Evolutionary conservation across 53 echinoderm and acorn worm species (phyloP).

Genomic region (Apostichopus leukothele): DNA sequence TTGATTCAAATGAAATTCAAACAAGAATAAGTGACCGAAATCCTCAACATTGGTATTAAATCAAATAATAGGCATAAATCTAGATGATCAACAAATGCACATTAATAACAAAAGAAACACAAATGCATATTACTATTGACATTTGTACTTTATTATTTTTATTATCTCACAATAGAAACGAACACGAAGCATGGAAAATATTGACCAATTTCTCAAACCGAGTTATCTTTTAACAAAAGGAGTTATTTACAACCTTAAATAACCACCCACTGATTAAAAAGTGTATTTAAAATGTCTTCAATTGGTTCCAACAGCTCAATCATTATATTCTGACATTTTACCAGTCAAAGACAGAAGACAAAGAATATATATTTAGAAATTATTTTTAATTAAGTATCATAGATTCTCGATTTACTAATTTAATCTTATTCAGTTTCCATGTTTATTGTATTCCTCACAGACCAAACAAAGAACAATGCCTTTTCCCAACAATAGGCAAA

Average conservation of each 20-base stretch:
- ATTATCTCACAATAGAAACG: slow-evolving; percentile 29
- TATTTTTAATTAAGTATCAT: not conserved
- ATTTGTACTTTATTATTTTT: not conserved
- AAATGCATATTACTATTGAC: not conserved
- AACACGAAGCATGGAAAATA: not conserved
- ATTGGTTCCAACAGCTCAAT: not conserved
- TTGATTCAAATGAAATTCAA: too few relatives aligned
- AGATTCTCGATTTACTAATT: not conserved
- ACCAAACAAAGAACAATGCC: not conserved
- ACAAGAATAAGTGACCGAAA: too few relatives aligned
- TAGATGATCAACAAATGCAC: too few relatives aligned
- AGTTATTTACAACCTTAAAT: too few relatives aligned
- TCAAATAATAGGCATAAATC: too few relatives aligned
- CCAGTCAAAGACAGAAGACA: not conserved
- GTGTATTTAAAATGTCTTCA: not conserved
- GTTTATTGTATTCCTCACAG: not conserved
- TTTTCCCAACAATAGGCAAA: not conserved
- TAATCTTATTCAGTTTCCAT: not conserved
- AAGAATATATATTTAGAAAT: not conserved
- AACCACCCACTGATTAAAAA: not conserved
- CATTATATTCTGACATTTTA: not conserved
- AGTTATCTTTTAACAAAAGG: too few relatives aligned
- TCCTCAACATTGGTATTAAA: too few relatives aligned
- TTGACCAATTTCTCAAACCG: not conserved
- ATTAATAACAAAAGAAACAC: too few relatives aligned